Percentiles rank a stretch among this genome's conserved stretches.
Conservation (phyloP, 64 coral and sea anemone genomes). For the Montipora efflorescens region DNA sequence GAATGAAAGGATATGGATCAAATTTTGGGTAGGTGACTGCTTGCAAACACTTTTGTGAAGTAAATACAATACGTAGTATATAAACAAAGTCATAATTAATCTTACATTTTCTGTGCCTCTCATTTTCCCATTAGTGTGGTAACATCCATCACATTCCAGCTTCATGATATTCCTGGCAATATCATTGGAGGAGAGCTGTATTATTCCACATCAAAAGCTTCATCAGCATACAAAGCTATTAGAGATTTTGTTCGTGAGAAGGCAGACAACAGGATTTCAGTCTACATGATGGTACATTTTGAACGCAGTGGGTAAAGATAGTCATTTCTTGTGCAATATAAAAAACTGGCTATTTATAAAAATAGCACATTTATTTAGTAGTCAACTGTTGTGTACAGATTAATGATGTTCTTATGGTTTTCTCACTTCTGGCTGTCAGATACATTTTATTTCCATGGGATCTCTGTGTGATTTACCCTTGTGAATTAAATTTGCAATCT, state of each 20-base stretch:
- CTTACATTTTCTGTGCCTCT: background rate
- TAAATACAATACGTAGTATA: too few relatives aligned
- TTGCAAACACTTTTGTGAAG: background rate
- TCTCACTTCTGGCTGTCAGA: too few relatives aligned
- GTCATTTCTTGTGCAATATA: background rate
- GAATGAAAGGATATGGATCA: conserved; percentile 79
- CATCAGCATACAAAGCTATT: conserved; percentile 43
- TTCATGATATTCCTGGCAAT: conserved; percentile 62
- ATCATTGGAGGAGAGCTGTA: conserved; percentile 69
- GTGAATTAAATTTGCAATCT: too few relatives aligned
- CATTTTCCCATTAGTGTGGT: conserved; percentile 62
- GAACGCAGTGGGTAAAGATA: conserved; percentile 44
- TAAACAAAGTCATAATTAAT: background rate
- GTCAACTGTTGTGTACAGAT: too few relatives aligned
- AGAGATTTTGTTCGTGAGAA: conserved; percentile 47
- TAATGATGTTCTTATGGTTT: too few relatives aligned
- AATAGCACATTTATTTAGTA: background rate
- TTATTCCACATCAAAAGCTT: conserved; percentile 65
- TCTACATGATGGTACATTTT: conserved; percentile 77
- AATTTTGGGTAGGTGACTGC: conserved; percentile 77
- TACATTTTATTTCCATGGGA: too few relatives aligned
- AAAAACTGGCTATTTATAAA: background rate
- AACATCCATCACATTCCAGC: conserved; percentile 67
- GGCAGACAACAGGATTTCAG: conserved; percentile 59
- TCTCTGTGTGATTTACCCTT: too few relatives aligned